Base-by-base conservation (phyloP, 2,113 vertebrate genomes). In the Sigmodon hispidus region DNA sequence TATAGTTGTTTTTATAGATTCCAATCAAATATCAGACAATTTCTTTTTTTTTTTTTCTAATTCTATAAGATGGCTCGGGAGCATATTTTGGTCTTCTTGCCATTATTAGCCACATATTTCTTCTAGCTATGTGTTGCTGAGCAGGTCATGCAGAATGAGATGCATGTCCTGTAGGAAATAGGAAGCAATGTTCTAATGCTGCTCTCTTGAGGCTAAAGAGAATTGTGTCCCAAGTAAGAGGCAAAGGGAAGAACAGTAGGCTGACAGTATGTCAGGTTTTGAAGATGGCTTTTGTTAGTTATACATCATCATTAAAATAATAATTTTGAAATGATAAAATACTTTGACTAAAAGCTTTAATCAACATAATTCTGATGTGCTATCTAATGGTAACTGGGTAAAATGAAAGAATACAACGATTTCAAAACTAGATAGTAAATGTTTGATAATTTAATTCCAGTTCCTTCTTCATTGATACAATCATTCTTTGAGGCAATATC, bases 191-290 rank as follows among this genome's bases (percentile, higher is more conserved):
- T 45, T 75, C 22, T 1, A 10, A 75, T 29, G 43, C 72, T 75
- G 72, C 43, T 43, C 22, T 24, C 72, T 2, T 50, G 63, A 67
- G 61, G 43, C 63, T 19, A 69, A 50, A 67, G 17, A 65, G 43
- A 50, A 7, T 61, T 11, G 19, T 89, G 73, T 48, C 21, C 40
- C 2, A 70, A 8, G 26, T 76, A 22, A 63, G 70, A 91, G 13
- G 50, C 50, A 5, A 8, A 31, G 10, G 36, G 2, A 17, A 34
- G 29, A 50, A 7, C 0, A 6, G n/a, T 22, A 1, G 22, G 31
- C 7, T 3, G 4, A 29, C 31, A 80, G 34, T 36, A 73, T 19
- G 52, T 15, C 3, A n/a, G 2, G 7, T 45, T 69, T 80, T 75
- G 29, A 80, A 50, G 22, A 26, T 0, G 21, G 7, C 6, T 24